Evolutionary conservation across 2,888 invertebrate species (phyloP).

Genomic region (Abscondita cerata): DNA sequence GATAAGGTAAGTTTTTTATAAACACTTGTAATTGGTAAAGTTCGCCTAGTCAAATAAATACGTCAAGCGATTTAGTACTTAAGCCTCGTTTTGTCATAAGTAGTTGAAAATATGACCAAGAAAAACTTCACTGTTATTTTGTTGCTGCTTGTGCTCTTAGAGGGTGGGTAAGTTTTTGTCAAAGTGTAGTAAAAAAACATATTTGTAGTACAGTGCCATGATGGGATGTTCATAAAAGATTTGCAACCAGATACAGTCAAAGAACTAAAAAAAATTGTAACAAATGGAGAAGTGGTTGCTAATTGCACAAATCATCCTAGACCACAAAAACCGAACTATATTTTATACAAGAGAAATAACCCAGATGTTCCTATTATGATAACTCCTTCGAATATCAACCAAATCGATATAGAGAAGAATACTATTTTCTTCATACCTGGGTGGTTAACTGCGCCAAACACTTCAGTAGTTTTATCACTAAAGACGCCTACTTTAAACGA

Average conservation of each 20-base stretch:
- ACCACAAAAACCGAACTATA: neutral
- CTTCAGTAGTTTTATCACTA: neutral
- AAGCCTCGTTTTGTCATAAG: too few relatives aligned
- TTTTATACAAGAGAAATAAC: constrained; percentile 5
- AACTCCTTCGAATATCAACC: neutral
- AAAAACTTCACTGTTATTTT: too few relatives aligned
- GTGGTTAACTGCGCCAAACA: neutral
- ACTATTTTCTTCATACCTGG: constrained; percentile 17
- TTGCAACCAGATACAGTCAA: neutral
- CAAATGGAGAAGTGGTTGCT: neutral
- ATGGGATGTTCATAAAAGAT: neutral
- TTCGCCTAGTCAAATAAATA: too few relatives aligned
- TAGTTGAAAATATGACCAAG: too few relatives aligned
- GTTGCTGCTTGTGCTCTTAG: too few relatives aligned
- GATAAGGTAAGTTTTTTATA: too few relatives aligned
- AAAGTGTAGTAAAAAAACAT: neutral
- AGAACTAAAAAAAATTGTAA: constrained; percentile 3
- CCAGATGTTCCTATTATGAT: neutral
- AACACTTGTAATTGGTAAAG: too few relatives aligned
- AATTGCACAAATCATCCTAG: constrained; percentile 2
- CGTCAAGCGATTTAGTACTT: too few relatives aligned
- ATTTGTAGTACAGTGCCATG: neutral
- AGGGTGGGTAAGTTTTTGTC: too few relatives aligned
- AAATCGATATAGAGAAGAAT: neutral
- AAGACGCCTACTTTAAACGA: constrained; percentile 16